These are phyloP conservation scores for Aproaerema taeniolella DNA, from an alignment of 2,888 invertebrate genomes.

Conservation along the genomic window DNA sequence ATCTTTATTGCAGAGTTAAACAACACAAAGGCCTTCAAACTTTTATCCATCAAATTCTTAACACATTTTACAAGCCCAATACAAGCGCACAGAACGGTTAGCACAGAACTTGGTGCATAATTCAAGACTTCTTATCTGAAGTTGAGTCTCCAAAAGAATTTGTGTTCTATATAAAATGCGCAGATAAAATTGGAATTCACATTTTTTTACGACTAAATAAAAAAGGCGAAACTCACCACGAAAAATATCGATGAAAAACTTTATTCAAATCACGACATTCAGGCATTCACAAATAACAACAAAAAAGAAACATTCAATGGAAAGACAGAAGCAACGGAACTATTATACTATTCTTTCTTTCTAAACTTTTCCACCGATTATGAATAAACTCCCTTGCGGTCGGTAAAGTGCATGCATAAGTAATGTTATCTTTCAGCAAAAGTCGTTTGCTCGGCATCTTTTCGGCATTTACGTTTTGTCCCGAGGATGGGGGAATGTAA, in stretches of 20 bases:
- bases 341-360: too few species aligned
- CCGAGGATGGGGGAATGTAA: slow-evolving; percentile 6
- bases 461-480: background rate
- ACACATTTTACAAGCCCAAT: background rate
- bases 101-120: slow-evolving; percentile 6
- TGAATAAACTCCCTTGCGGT: too few species aligned
- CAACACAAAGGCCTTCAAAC: too few species aligned
- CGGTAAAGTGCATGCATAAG: too few species aligned
- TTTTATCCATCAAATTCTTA: too few species aligned
- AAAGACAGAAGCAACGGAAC: too few species aligned
- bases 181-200: background rate
- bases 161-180: slow-evolving; percentile 1
- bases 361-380: too few species aligned
- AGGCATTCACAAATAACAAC: too few species aligned
- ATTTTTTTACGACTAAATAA: background rate
- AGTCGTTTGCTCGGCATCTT: slow-evolving; percentile 5
- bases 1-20: too few species aligned
- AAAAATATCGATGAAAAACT: too few species aligned
- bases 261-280: background rate
- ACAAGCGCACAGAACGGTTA: background rate
- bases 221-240: background rate
- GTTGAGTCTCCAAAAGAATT: slow-evolving; percentile 2
- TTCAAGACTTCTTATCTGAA: slow-evolving; percentile 2
- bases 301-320: too few species aligned
- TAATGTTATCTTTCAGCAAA: too few species aligned